A percentile compares a stretch with the other conserved stretches of the same genome.
These are phyloP conservation scores for Gallinago solitaria DNA, from an alignment of 2,797 vertebrate species.

Conservation along the genomic window DNA sequence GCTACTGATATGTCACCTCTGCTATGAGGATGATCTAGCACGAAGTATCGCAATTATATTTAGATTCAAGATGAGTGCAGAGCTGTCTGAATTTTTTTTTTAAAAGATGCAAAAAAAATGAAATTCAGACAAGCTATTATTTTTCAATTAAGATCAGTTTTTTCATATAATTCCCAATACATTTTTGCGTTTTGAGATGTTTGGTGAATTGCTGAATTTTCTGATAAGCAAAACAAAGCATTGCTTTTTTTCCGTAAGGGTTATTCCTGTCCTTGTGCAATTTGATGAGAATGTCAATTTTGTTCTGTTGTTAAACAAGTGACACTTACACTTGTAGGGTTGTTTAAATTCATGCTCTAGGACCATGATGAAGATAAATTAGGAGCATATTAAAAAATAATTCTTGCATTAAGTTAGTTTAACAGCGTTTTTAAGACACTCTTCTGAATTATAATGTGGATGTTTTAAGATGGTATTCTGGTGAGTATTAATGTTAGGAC, in stretches of 20 bases:
- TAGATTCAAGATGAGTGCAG: background rate
- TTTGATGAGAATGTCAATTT: background rate
- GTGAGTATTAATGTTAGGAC: background rate
- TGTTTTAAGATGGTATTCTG: background rate
- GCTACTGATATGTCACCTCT: slow-evolving; percentile 15
- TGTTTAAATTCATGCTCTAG: background rate
- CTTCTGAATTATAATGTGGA: background rate
- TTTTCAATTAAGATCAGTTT: background rate
- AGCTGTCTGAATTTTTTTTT: background rate
- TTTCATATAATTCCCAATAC: rapidly evolving
- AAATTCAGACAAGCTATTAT: background rate
- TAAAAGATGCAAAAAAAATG: background rate
- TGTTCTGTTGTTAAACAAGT: background rate
- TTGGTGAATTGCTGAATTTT: background rate
- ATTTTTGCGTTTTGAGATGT: background rate
- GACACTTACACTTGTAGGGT: background rate
- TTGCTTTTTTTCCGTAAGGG: background rate
- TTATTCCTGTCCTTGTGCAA: background rate
- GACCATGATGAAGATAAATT: background rate
- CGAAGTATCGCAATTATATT: background rate
- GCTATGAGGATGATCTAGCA: background rate
- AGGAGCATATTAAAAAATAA: background rate
- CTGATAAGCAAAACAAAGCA: background rate
- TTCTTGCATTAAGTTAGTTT: background rate
- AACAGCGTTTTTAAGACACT: background rate